Evolutionary conservation across 2,113 vertebrate species (phyloP), one percentile per base, ranked within the genome.

Genomic region (Mustela lutreola): DNA sequence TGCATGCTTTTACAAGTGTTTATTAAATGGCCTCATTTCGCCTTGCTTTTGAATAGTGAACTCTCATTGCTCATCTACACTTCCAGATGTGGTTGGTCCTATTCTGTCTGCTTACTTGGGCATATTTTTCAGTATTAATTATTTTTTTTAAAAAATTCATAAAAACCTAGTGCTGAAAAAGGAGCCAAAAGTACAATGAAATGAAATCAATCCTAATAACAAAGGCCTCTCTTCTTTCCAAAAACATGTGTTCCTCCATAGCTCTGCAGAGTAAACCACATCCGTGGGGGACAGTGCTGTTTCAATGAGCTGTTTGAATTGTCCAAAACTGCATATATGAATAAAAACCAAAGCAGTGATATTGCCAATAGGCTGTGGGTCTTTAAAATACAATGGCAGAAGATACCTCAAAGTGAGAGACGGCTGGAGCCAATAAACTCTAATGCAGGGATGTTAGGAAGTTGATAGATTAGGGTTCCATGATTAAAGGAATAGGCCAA

Each of bases 1-100:
- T 26, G 6, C 71, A 19, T 31, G 50, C 48, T 94, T 97, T 96
- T 87, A 90, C 5, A 88, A 63, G 45, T 73, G 50, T 88, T 95
- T 97, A 26, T 83, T 42, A 53, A 89, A 83, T 36, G 33, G 86
- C 10, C 87, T 83, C 2, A 15, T 89, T 80, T 87, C 28, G 58
- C 86, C 58, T 81, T 84, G 50, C 16, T 56, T 98, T 94, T 3
- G 56, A 58, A 60, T 4, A 22, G 45, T 26, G 60, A 78, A 42
- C 85, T 96, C 88, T 50, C 97, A 0, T 19, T 71, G 82, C 22
- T 62, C 94, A 62, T 28, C n/a, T 73, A 24, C 39, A 33, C 28
- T 75, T 90, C 5, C 67, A 89, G 42, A 82, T 42, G 39, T 63
- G 58, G 18, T 42, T 63, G 42, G 39, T 42, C 53, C 22, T 53